Base-by-base conservation (phyloP, 2,113 vertebrate genomes). In the Trinectes maculatus region DNA sequence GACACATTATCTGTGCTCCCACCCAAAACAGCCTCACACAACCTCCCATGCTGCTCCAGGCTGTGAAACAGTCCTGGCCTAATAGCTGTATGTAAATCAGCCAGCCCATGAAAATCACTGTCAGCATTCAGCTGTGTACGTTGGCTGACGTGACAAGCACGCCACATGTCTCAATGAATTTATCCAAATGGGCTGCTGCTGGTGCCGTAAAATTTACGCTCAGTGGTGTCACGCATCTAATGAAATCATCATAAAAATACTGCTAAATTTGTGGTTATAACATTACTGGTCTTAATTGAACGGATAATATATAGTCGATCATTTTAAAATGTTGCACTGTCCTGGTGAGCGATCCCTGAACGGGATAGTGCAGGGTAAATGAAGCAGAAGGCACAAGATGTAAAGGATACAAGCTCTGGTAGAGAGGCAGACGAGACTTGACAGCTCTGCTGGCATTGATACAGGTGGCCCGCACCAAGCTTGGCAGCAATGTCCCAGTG, bases 321-420 rank as follows among this genome's bases (percentile, higher is more conserved):
- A 25, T 49, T 65, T 34, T 1, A 46, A 22, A 42, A 19, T 40
- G 18, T 15, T 28, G 12, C 25, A 59, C 44, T 54, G 33, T 36
- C 36, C 40, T 36, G 37, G 71, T 24, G 44, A 33, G 59, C n/a
- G 15, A 22, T 0, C 12, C 4, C 22, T 13, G 15, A 25, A 47
- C 24, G 37, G 26, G 44, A 60, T 37, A 18, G 42, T 43, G 31
- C 54, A 55, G 18, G 66, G 26, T 31, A 46, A 72, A 61, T 28
- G 36, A 72, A 58, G 34, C 64, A 70, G 48, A 65, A 55, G 46
- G 13, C 33, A 40, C 2, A 21, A 48, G 29, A 33, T 59, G 34
- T 34, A 76, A 98, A 99, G 95, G 97, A 99, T 99, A 99, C 98
- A 99, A 99, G 92, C 95, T 99, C 93, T 99, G 98, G 92, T 98